phyloP scores from a whole-genome alignment of 1,140 invertebrate species.

The Chironomus tepperi region DNA sequence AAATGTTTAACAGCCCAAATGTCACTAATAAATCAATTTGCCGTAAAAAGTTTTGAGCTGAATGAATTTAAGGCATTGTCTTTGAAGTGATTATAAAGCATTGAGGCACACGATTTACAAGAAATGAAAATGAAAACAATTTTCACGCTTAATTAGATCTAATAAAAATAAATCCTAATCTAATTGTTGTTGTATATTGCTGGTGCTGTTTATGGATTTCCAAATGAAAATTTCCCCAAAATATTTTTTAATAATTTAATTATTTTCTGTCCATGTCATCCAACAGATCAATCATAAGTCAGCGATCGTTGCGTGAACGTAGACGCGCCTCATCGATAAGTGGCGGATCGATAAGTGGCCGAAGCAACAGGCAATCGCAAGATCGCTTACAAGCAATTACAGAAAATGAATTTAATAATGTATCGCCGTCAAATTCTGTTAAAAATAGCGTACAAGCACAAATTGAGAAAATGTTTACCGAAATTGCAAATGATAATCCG shows the following conservation, averaged over 20 bases:
- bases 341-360: slow-evolving; percentile 2
- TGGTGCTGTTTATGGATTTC: too few species aligned
- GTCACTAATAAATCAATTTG: slow-evolving; percentile 8
- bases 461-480: slow-evolving; percentile 77
- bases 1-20: not conserved
- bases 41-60: not conserved
- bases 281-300: slow-evolving; percentile 8
- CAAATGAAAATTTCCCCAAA: too few species aligned
- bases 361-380: slow-evolving; percentile 26
- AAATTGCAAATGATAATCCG: slow-evolving; percentile 56
- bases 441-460: slow-evolving; percentile 70
- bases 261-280: not conserved
- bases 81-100: not conserved
- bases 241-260: not conserved
- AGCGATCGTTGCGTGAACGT: not conserved
- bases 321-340: not conserved
- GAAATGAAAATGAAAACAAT: not conserved
- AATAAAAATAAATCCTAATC: not conserved
- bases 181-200: too few species aligned
- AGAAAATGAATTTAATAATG: slow-evolving; percentile 28
- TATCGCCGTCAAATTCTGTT: slow-evolving; percentile 37
- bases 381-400: slow-evolving; percentile 34
- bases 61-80: too few species aligned
- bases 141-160: not conserved
- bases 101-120: too few species aligned